phyloP scores from a whole-genome alignment of 2,888 invertebrate species.

The Napeogenes inachia region DNA sequence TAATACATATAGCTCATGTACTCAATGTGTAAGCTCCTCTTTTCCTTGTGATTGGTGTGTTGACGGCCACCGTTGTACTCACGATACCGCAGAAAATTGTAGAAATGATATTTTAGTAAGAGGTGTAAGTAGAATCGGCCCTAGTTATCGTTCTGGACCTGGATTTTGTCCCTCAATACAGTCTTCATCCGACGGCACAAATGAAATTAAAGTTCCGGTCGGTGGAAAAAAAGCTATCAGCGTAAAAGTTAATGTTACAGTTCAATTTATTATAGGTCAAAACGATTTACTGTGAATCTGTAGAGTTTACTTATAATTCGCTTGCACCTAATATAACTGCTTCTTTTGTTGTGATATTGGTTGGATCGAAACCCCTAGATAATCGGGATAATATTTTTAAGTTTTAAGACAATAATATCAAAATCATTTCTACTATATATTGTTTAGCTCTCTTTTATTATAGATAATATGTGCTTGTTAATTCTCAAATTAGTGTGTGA shows the following conservation, averaged over 20 bases:
- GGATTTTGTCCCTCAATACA: constrained; percentile 97
- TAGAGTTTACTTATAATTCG: constrained; percentile 94
- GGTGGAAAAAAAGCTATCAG: constrained; percentile 93
- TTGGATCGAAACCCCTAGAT: constrained; percentile 95
- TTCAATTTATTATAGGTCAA: constrained; percentile 92
- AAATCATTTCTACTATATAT: too few species aligned
- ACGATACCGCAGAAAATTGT: constrained; percentile 96
- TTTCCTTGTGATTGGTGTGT: constrained; percentile 99
- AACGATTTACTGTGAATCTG: constrained; percentile 96
- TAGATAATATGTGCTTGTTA: too few species aligned
- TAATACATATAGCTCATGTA: constrained; percentile 97
- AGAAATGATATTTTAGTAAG: constrained; percentile 95
- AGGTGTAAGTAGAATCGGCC: constrained; percentile 93
- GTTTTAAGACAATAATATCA: constrained; percentile 89
- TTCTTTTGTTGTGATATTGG: constrained; percentile 97
- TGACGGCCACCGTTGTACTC: constrained; percentile 96
- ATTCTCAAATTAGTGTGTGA: too few species aligned
- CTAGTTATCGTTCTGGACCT: constrained; percentile 95
- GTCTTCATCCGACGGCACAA: constrained; percentile 89
- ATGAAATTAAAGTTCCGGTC: constrained; percentile 94
- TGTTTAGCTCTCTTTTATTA: too few species aligned
- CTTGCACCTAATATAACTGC: constrained; percentile 94
- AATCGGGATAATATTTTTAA: constrained; percentile 98
- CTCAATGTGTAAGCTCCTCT: constrained; percentile 95
- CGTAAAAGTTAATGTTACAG: constrained; percentile 96